Percentiles rank a stretch among this genome's conserved stretches.
Conservation (phyloP, 2,113 vertebrate species). For the Suricata suricatta region DNA sequence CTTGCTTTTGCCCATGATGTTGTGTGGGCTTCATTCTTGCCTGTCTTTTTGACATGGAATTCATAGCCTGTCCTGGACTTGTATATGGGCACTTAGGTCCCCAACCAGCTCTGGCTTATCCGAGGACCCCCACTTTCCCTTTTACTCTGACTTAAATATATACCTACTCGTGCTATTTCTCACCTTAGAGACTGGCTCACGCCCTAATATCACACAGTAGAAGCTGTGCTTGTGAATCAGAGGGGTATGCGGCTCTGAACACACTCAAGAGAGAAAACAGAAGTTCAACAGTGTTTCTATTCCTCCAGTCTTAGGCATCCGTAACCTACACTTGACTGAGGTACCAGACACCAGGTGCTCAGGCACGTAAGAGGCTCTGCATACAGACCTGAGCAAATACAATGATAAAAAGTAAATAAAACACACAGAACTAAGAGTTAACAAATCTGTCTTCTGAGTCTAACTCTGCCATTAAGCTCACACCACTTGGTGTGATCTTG, state of each 20-base stretch:
- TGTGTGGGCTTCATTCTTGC: neutral
- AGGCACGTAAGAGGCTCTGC: neutral
- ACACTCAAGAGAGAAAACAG: neutral
- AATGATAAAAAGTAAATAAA: constrained; percentile 42
- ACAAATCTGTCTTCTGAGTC: neutral
- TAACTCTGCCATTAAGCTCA: neutral
- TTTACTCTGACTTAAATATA: neutral
- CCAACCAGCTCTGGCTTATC: neutral
- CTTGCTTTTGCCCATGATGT: neutral
- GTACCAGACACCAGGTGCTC: neutral
- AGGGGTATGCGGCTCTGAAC: neutral
- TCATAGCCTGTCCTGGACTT: neutral
- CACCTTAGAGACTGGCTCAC: neutral
- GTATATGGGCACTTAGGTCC: neutral
- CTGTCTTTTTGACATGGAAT: neutral
- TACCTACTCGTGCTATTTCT: neutral
- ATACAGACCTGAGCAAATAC: neutral
- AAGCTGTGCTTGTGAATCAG: constrained; percentile 8
- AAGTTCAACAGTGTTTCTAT: neutral
- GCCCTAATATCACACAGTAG: neutral
- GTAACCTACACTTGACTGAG: neutral
- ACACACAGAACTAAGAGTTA: neutral
- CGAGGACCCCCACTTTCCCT: neutral
- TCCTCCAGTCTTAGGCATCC: neutral
- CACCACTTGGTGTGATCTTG: neutral